Evolutionary conservation across 2,888 invertebrate genomes (phyloP), one percentile per base, ranked within the genome.

Genomic region (Corbicula japonica): DNA sequence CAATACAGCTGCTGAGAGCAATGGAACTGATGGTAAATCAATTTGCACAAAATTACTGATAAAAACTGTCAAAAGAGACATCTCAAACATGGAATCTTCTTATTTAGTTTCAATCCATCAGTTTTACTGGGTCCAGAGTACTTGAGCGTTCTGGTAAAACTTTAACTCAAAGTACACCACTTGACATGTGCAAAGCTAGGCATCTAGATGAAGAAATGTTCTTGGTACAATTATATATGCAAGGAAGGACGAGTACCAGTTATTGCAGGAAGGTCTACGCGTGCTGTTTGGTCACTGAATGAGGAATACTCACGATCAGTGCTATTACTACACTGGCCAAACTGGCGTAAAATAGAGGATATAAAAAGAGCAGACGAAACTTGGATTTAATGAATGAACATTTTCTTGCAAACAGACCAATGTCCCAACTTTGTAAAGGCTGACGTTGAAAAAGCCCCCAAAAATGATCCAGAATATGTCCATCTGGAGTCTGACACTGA

Each of bases 81-180:
- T 86, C 26, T 86, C 85, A 21, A 61, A 68, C 12, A 76, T 85
- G 28, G 84, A 84, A 58, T 80, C 82, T 21, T 79, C 80, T n/a
- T 85, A 54, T 71, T 44, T 46, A 18, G 6, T 85, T 82, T 66
- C 78, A 85, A 54, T 48, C 60, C 48, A 38, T 85, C n/a, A 83
- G 80, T 63, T 68, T 87, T 23, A 66, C 80, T 46, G 84, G 84
- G 12, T 50, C 58, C 12, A 71, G 79, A 56, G 63, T 80, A 10
- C 58, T 83, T 1, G 78, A 85, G 46, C 44, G 35, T 38, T 41
- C 48, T 34, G 80, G 65, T 15, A 18, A 10, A 18, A 48, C 46
- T 15, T 28, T 80, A 3, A 80, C 77, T 26, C 81, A 69, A 76
- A 75, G 46, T 26, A 85, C 69, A 35, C 15, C 72, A 12, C 48